phyloP scores from a whole-genome alignment of 2,797 vertebrate species.

The Euthynnus affinis region DNA sequence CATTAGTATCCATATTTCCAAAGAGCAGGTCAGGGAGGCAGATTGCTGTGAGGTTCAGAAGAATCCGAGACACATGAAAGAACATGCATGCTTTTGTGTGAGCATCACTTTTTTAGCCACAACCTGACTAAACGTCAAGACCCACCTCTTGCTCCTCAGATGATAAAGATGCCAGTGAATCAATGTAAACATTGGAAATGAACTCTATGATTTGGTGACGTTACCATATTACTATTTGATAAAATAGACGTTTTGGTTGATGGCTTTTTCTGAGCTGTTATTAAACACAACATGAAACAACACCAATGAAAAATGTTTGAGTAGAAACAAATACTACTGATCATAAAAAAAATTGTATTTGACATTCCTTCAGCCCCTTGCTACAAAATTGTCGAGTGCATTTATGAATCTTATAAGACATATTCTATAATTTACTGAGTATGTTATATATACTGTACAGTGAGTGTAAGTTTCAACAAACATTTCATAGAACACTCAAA shows the following conservation, averaged over 20 bases:
- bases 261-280: constrained; percentile 11
- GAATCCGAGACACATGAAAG: constrained; percentile 34
- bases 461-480: constrained; percentile 30
- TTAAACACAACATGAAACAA: neutral
- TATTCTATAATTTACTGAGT: constrained; percentile 24
- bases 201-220: neutral
- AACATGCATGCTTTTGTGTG: constrained; percentile 16
- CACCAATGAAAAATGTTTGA: too few species aligned
- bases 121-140: constrained; percentile 7
- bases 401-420: constrained; percentile 45
- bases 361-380: neutral
- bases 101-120: constrained; percentile 44
- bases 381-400: constrained; percentile 14
- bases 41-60: constrained; percentile 15
- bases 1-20: constrained; percentile 37
- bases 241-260: neutral
- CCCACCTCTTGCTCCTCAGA: constrained; percentile 27
- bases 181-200: neutral
- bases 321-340: neutral
- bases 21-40: constrained; percentile 3
- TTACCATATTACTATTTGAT: neutral
- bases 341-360: constrained; percentile 3
- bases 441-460: neutral
- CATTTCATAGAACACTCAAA: constrained; percentile 45
- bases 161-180: constrained; percentile 27